Base-by-base conservation (phyloP, 2,797 vertebrate species). In the Pantherophis vulpinus region DNA sequence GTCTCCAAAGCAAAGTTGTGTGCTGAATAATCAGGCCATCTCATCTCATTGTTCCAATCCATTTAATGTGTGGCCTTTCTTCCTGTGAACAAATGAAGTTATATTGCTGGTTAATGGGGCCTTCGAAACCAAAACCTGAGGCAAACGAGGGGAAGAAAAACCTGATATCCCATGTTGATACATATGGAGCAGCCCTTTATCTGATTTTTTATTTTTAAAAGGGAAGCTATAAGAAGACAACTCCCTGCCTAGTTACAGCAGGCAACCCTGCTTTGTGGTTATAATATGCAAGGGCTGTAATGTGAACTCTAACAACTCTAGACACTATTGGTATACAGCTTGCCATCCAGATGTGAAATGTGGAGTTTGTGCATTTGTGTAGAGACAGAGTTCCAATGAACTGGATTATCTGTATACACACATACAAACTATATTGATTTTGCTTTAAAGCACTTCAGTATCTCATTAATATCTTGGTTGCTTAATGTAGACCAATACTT, bases 61-160 rank as follows among this genome's bases (percentile, higher is more conserved):
- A 96, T 95, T 95, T 95, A 95, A 10, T 89, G 90, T 86, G 92
- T 42, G 94, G 91, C 20, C 95, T 92, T 90, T 89, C 89, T 42
- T 87, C 91, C 18, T 93, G 88, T 87, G 61, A 94, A 93, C 92
- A 96, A 95, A 95, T 95, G 88, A 91, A 90, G 92, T 91, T 89
- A 93, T 92, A 83, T 2, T 93, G 70, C 47, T 42, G 93, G 83
- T 89, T 90, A 88, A 90, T 89, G 92, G 60, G 8, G 86, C 92
- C 91, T 95, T 90, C 90, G 37, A 91, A 94, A 58, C 86, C 92
- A 90, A 92, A 93, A 88, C 58, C 87, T 51, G 70, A 91, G 51
- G 54, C 51, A 86, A 94, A 91, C 59, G 58, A 89, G 89, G 29
- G 63, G 47, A 89, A 89, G 63, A n/a, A 66, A 66, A 7, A 1